These are phyloP conservation scores for Eudemis profundana DNA, from an alignment of 2,888 invertebrate genomes.

Conservation along the genomic window DNA sequence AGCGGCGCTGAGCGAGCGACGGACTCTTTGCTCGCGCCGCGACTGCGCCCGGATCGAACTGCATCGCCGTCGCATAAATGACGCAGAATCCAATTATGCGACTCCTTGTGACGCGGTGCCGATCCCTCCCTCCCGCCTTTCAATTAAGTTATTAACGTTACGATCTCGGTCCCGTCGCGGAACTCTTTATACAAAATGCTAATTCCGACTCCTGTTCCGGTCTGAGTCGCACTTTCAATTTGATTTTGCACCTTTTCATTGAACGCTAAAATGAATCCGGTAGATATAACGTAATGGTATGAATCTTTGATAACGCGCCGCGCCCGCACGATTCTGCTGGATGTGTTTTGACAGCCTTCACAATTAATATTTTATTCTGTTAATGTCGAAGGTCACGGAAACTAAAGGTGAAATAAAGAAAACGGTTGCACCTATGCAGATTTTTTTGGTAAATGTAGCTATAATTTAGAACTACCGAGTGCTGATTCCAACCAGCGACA, in stretches of 20 bases:
- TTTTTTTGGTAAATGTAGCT: neutral
- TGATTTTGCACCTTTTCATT: slow-evolving; percentile 53
- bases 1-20: slow-evolving; percentile 51
- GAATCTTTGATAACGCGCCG: slow-evolving; percentile 10
- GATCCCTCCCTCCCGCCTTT: slow-evolving; percentile 39
- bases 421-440: neutral
- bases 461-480: neutral
- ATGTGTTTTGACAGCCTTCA: slow-evolving; percentile 17
- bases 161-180: slow-evolving; percentile 45
- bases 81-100: slow-evolving; percentile 40
- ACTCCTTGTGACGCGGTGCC: slow-evolving; percentile 24
- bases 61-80: slow-evolving; percentile 38
- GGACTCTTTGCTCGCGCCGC: slow-evolving; percentile 26
- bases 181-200: slow-evolving; percentile 56
- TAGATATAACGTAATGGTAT: slow-evolving; percentile 10
- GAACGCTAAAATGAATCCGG: slow-evolving; percentile 45
- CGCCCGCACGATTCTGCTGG: slow-evolving; percentile 5
- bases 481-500: neutral
- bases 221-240: slow-evolving; percentile 49
- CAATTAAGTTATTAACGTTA: slow-evolving; percentile 56
- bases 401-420: slow-evolving; percentile 1
- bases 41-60: slow-evolving; percentile 27
- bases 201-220: slow-evolving; percentile 49
- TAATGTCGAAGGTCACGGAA: slow-evolving; percentile 11
- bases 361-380: slow-evolving; percentile 27